These are phyloP conservation scores for Patella depressa DNA, from an alignment of 2,888 invertebrate species.

Conservation along the genomic window DNA sequence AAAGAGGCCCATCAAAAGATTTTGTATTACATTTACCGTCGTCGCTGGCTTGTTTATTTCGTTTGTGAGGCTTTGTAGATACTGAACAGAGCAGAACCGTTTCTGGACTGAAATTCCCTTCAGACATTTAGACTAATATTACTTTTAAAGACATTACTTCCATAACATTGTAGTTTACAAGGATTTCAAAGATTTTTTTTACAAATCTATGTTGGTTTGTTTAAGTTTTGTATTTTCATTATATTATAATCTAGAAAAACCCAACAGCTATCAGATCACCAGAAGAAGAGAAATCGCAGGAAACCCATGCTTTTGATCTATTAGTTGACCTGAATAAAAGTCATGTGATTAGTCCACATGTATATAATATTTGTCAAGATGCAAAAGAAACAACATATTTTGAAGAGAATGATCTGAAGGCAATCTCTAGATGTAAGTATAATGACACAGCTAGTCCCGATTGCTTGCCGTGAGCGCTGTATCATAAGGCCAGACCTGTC, in stretches of 20 bases:
- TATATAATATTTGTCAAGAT: conserved; percentile 83
- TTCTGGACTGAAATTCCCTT: not conserved
- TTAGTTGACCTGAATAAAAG: conserved; percentile 82
- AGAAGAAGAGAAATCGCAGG: conserved; percentile 89
- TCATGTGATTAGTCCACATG: conserved; percentile 80
- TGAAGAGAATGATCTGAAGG: conserved; percentile 61
- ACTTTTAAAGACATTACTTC: not conserved
- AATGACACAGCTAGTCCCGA: too few relatives aligned
- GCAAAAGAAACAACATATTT: conserved; percentile 73
- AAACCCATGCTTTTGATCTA: conserved; percentile 87
- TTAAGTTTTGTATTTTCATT: not conserved
- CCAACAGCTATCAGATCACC: conserved; percentile 89
- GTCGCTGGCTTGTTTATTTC: too few relatives aligned
- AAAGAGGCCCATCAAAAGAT: too few relatives aligned
- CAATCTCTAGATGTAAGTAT: conserved; percentile 56
- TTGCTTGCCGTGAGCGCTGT: too few relatives aligned
- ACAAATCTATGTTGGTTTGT: too few relatives aligned
- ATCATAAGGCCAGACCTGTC: too few relatives aligned
- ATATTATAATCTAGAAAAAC: conserved; percentile 75
- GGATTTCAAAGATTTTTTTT: too few relatives aligned
- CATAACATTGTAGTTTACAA: not conserved
- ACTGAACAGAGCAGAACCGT: not conserved
- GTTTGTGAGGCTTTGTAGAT: too few relatives aligned
- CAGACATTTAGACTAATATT: not conserved
- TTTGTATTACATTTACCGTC: too few relatives aligned